Base-by-base conservation (phyloP, 2,888 invertebrate genomes). In the Tinea semifulvella region DNA sequence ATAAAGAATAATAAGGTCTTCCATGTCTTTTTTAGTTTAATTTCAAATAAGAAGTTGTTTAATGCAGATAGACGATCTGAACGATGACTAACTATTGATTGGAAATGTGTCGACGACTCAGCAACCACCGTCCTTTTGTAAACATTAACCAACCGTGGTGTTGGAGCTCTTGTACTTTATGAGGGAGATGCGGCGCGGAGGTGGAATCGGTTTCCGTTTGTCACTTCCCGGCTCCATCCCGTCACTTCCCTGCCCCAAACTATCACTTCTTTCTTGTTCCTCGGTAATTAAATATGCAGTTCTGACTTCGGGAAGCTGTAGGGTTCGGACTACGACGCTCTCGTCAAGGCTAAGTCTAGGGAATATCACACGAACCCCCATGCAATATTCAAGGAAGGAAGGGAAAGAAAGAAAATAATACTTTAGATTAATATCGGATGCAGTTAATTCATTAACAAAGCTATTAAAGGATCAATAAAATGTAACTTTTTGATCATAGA, bases 261-360 rank as follows among this genome's bases (percentile, higher is more conserved):
- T 49, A 48, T 52, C 53, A 19, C 42, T 44, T 18, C 18, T 52
- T 14, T 43, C 49, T 40, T 43, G 48, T 40, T 53, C 57, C 13
- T 61, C 64, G 35, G 52, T 50, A 10, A 74, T 64, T 43, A 74
- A 60, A 46, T 56, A 58, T 16, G 76, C 76, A 26, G 64, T 70
- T 39, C 72, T 56, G 45, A 75, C 76, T 48, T 69, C 66, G 2
- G 79, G 75, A 53, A 75, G 71, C 49, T 57, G 63, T 50, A 72
- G 60, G 42, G 71, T 58, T 53, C 60, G 60, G 52, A 75, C 77
- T 48, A 68, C 64, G 47, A 76, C 71, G 31, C 63, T 59, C 46
- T 72, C 73, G 48, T 73, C 73, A 47, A 16, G 4, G 25, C 38
- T 38, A 17, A n/a, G n/a, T n/a, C 5, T 16, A 25, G 25, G 25